phyloP scores from a whole-genome alignment of 2,797 vertebrate species.

The Peromyscus aztecus region DNA sequence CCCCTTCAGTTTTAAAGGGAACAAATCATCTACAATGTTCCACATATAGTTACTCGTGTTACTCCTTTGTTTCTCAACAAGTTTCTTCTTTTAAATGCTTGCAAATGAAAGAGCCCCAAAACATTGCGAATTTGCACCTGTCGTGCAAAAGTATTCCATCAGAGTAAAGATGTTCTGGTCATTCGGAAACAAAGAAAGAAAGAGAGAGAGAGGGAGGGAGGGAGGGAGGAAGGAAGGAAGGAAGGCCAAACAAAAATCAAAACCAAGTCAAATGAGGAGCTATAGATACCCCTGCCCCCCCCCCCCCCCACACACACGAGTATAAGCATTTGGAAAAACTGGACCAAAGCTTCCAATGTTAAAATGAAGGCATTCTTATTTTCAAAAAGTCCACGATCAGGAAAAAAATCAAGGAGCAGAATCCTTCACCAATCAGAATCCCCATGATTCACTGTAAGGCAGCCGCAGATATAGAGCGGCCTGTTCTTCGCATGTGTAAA shows the following conservation, averaged over 20 bases:
- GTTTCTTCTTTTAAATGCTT: background rate
- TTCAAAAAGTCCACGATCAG: background rate
- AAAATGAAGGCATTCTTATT: slow-evolving; percentile 7
- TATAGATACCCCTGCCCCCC: background rate
- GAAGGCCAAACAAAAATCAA: background rate
- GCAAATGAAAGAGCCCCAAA: background rate
- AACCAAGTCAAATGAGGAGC: background rate
- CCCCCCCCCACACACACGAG: too few species aligned
- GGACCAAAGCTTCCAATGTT: background rate
- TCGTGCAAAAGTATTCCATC: background rate
- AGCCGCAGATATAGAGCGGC: background rate
- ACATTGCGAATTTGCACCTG: slow-evolving; percentile 1
- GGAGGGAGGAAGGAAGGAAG: accelerated
- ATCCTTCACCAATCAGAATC: too few species aligned
- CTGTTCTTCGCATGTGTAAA: background rate
- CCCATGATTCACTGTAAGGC: background rate
- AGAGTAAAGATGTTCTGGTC: background rate
- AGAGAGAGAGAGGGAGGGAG: accelerated
- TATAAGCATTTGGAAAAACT: background rate
- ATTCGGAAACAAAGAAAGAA: background rate
- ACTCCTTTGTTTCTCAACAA: background rate
- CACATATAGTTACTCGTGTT: background rate
- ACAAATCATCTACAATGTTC: background rate
- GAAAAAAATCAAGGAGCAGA: background rate
- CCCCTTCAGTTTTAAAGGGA: background rate